Base-by-base conservation (phyloP, 2,797 vertebrate genomes). In the Thamnophis elegans region DNA sequence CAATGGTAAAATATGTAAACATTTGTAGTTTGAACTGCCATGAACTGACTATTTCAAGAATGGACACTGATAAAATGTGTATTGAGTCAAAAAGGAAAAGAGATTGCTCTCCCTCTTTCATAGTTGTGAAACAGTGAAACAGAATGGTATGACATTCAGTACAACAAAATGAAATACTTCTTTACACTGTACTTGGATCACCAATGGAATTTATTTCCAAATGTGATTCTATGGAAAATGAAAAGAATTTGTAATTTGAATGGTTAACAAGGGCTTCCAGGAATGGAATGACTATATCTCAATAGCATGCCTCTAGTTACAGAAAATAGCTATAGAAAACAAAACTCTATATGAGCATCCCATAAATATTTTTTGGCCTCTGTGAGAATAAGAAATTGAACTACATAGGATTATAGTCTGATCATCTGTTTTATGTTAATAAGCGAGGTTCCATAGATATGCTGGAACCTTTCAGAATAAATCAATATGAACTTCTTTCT, bases 401-500 rank as follows among this genome's bases (percentile, higher is more conserved):
- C 6, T 60, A 89, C 10, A 47, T 89, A 11, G 88, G n/a, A 59
- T 51, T 60, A 62, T 42, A 18, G 20, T 47, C 28, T 9, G 5
- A 88, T 59, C 32, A 28, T n/a, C 47, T 53, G 47, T 65, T n/a
- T 53, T 22, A 13, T 88, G 56, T 60, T 53, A 32, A 54, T 8
- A 89, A 53, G 16, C n/a, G 60, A n/a, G 60, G 4, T 65, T 89
- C 28, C 60, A 54, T 58, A 68, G 88, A 51, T 89, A 28, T 65
- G 42, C 25, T 51, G 60, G 47, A n/a, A 53, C 18, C 11, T 91
- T 96, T 95, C 95, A 96, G 94, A 91, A 95, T 90, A 95, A 94
- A 92, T 95, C 93, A 96, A 95, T 95, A 93, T 93, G 94, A 16
- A 32, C 95, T 96, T 96, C 94, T 93, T 96, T 91, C 87, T 95